Conservation (phyloP, 2,797 vertebrate species). For the Sciurus vulgaris region DNA sequence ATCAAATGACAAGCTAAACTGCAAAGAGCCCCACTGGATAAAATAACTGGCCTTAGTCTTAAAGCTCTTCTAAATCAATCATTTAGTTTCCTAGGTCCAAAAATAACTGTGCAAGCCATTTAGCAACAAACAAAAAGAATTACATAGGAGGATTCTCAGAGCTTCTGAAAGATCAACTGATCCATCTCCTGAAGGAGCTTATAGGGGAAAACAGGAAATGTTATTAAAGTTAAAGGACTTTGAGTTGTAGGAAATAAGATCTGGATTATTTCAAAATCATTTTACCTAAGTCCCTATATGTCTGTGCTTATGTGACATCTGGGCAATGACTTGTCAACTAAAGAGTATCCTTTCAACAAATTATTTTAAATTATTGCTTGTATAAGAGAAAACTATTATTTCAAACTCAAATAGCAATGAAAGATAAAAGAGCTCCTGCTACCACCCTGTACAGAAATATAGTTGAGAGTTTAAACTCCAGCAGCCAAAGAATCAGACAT, state of each 20-base stretch:
- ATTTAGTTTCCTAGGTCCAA: slow-evolving; percentile 17
- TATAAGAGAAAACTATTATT: slow-evolving; percentile 19
- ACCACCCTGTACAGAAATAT: not conserved
- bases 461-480: not conserved
- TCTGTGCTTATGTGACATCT: not conserved
- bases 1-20: not conserved
- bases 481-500: not conserved
- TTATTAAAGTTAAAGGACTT: slow-evolving; percentile 37
- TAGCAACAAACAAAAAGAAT: slow-evolving; percentile 23
- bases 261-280: not conserved
- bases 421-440: not conserved
- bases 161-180: not conserved
- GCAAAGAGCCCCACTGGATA: not conserved
- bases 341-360: slow-evolving; percentile 4
- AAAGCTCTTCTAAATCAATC: slow-evolving; percentile 27
- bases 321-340: not conserved
- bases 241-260: not conserved
- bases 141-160: not conserved
- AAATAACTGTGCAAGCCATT: slow-evolving; percentile 33
- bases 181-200: not conserved
- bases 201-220: not conserved
- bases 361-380: slow-evolving; percentile 26
- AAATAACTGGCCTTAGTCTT: not conserved
- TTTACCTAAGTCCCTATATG: not conserved
- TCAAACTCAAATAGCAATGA: slow-evolving; percentile 17